These are phyloP conservation scores for Anthonomus grandis DNA, from an alignment of 1,140 invertebrate species.

Conservation along the genomic window DNA sequence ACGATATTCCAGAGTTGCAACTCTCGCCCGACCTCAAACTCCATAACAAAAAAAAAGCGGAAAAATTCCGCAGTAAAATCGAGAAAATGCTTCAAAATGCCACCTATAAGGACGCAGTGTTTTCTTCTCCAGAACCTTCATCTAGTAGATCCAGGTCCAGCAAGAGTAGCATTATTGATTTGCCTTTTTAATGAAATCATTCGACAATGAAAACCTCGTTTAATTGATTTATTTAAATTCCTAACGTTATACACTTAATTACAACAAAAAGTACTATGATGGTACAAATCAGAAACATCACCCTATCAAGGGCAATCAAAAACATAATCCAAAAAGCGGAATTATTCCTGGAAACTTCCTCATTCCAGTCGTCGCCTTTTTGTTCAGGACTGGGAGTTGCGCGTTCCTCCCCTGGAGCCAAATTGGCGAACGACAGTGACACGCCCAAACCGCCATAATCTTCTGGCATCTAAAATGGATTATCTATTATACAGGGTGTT, in stretches of 20 bases:
- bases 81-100: constrained; percentile 33
- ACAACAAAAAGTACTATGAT: too few relatives aligned
- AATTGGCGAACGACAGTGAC: constrained; percentile 10
- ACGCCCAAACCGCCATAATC: constrained; percentile 38
- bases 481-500: too few relatives aligned
- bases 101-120: constrained; percentile 7
- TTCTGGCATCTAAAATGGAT: constrained; percentile 34
- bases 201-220: not conserved
- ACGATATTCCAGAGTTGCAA: constrained; percentile 42
- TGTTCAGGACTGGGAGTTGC: too few relatives aligned
- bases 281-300: too few relatives aligned
- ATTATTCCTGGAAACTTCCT: too few relatives aligned
- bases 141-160: constrained; percentile 34
- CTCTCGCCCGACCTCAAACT: constrained; percentile 33
- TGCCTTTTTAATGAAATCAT: constrained; percentile 30
- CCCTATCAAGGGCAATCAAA: too few relatives aligned
- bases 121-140: constrained; percentile 9
- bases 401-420: too few relatives aligned
- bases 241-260: too few relatives aligned
- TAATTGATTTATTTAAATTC: not conserved
- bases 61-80: constrained; percentile 36
- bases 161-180: constrained; percentile 41
- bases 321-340: too few relatives aligned
- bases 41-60: constrained; percentile 34
- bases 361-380: too few relatives aligned